Conservation (phyloP, 2,797 vertebrate species). For the Babyrousa celebensis region DNA sequence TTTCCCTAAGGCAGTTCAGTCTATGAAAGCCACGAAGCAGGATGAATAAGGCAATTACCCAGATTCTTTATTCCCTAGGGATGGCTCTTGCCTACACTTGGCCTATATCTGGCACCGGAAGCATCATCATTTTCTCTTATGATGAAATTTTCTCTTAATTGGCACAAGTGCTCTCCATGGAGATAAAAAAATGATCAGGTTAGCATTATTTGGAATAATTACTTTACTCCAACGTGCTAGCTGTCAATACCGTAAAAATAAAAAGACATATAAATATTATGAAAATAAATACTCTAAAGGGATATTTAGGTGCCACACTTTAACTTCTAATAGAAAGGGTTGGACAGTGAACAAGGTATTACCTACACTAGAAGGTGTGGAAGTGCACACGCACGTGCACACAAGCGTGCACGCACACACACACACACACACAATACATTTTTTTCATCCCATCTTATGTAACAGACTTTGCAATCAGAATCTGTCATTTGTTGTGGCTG, state of each 20-base stretch:
- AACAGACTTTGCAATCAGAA: conserved; percentile 43
- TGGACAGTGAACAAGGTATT: background rate
- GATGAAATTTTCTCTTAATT: conserved; percentile 84
- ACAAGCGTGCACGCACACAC: too few relatives aligned
- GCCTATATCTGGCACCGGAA: conserved; percentile 72
- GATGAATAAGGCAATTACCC: conserved; percentile 20
- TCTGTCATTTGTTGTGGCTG: conserved; percentile 41
- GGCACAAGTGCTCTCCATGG: conserved; percentile 63
- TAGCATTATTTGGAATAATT: conserved; percentile 85
- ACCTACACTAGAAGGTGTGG: background rate
- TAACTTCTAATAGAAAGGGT: conserved; percentile 70
- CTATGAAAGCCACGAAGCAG: conserved; percentile 29
- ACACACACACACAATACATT: background rate
- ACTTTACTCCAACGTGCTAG: conserved; percentile 77
- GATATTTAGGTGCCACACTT: conserved; percentile 64
- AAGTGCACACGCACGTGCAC: background rate
- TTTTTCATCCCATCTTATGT: background rate
- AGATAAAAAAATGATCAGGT: conserved; percentile 80
- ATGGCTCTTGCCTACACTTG: background rate
- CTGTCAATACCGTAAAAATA: conserved; percentile 78
- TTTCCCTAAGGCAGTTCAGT: background rate
- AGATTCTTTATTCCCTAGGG: conserved; percentile 13
- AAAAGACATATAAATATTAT: conserved; percentile 78
- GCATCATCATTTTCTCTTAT: conserved; percentile 76
- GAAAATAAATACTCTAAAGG: conserved; percentile 62